Evolutionary conservation across 2,888 invertebrate species (phyloP), one percentile per base, ranked within the genome.

Genomic region (Erebia aethiops): DNA sequence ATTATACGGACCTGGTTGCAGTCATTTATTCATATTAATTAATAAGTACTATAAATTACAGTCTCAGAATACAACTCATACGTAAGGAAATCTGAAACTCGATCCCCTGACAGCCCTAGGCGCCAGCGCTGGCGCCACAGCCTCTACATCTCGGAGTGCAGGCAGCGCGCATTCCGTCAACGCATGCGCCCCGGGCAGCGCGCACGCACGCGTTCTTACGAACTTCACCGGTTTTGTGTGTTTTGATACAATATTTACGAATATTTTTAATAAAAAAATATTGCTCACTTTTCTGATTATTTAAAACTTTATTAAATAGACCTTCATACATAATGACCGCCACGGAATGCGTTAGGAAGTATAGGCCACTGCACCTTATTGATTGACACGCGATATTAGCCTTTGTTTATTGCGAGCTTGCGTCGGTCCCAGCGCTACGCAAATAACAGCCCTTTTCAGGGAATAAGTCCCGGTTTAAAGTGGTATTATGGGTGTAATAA

Each of bases 401-500:
- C 64, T 60, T 74, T 72, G 63, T 69, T 69, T 71, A 70, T 68
- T 58, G 62, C 51, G 71, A 43, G 49, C 62, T 46, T 67, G 63
- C 57, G 62, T 56, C 58, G 26, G 18, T 35, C 62, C 63, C 21
- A 43, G 65, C 54, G 62, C 52, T 70, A 56, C 57, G 62, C 52
- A 18, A 61, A 62, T 57, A 49, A 73, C 72, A 74, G 75, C 77
- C 80, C 77, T 77, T 78, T 80, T 81, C 82, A 84, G 88, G 88
- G 86, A 87, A 78, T 82, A 78, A n/a, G 78, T 75, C 81, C 82
- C 80, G 76, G 82, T 84, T 85, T 81, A 76, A 76, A 78, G 74
- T 79, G 74, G 83, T 86, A 84, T 87, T 88, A 92, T 93, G 92
- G 92, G 92, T 78, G 92, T 93, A 76, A 88, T 93, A 82, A 85